Base-by-base conservation (phyloP, 2,888 invertebrate species). In the Heteromyza rotundicornis region DNA sequence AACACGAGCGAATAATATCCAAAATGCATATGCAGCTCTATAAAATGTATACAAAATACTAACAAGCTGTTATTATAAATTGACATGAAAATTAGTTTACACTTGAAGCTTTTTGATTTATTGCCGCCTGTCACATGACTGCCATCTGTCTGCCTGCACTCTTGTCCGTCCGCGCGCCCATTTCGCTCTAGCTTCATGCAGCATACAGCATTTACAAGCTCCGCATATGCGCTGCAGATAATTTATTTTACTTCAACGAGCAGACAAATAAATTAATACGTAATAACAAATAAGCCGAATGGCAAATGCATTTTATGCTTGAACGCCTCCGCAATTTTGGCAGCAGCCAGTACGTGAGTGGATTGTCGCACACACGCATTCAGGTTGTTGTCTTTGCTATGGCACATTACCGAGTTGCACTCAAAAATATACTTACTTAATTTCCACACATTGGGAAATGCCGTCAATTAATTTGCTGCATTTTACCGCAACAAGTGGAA, bases 21-120 rank as follows among this genome's bases (percentile, higher is more conserved):
- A 32, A 49, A 47, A n/a, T 27, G 19, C 22, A 47, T 57, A 57
- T 51, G 27, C 52, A 60, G 10, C 7, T n/a, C n/a, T 7, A 27
- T 7, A 27, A 27, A 27, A 27, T 27, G 27, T 7, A 27, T 27
- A 73, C 71, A 72, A 70, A 68, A 72, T 72, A 70, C 73, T 77
- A 76, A 73, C 74, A 73, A 77, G 74, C 75, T 78, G 76, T 76
- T 78, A 70, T 70, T 77, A 75, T 74, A 76, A 77, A 78, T 78
- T 80, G 78, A 78, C 78, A 77, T 75, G 78, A 73, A 79, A 80
- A 79, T 79, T 80, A 79, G 80, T 77, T 79, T 76, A 76, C 79
- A 79, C 79, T 78, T 78, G 77, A 74, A 79, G 75, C 70, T 68
- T 64, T 72, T 69, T 76, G 75, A 75, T 77, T 76, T 77, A 76